Evolutionary conservation across 2,113 vertebrate genomes (phyloP).

Genomic region (Pachyramphus minor): DNA sequence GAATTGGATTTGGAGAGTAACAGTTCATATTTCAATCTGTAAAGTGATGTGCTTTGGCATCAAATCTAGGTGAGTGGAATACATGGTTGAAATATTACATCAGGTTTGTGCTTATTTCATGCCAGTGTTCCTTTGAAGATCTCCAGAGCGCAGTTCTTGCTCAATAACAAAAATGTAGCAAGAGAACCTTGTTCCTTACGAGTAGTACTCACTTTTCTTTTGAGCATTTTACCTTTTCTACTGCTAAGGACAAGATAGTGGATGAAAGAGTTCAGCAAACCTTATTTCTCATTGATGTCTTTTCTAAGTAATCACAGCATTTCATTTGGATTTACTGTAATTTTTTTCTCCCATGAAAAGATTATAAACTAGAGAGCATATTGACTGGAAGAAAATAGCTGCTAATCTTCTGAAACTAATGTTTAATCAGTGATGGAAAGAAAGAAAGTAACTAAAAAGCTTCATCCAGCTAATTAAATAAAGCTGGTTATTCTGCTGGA

Average conservation of each 20-base stretch:
- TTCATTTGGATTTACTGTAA: background rate
- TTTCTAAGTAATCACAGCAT: background rate
- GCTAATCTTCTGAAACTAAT: conserved; percentile 60
- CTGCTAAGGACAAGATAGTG: background rate
- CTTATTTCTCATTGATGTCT: background rate
- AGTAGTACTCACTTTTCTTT: background rate
- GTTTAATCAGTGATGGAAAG: conserved; percentile 62
- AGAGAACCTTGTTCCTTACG: background rate
- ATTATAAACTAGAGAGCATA: conserved; percentile 18
- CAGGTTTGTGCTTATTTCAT: background rate
- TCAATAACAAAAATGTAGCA: background rate
- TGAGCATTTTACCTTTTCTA: background rate
- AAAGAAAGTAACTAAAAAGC: conserved; percentile 59
- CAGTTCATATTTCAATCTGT: background rate
- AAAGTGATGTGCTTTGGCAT: background rate
- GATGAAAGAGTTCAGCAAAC: background rate
- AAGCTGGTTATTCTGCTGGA: conserved; percentile 62
- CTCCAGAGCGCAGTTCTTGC: background rate
- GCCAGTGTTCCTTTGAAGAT: background rate
- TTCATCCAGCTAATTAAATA: conserved; percentile 65
- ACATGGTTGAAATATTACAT: background rate
- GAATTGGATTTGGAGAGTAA: background rate
- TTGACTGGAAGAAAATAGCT: conserved; percentile 40
- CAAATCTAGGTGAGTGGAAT: background rate
- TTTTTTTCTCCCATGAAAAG: background rate